These are phyloP conservation scores for Macrocentrus cingulum DNA, from an alignment of 1,140 invertebrate genomes.

Conservation along the genomic window DNA sequence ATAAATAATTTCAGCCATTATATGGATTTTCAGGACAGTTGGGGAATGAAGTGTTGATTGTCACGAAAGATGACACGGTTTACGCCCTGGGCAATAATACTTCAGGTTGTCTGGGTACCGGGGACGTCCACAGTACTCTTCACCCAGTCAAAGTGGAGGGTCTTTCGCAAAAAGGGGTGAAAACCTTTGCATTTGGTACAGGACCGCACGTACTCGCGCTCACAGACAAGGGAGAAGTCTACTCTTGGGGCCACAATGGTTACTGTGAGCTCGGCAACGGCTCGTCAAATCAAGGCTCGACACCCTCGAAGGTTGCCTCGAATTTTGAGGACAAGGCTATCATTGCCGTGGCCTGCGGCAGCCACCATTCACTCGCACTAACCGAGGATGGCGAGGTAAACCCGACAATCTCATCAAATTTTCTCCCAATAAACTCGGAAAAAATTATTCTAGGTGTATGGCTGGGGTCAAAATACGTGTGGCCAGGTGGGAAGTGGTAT, in stretches of 20 bases:
- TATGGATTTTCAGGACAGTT: slow-evolving; percentile 52
- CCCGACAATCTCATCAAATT: too few relatives aligned
- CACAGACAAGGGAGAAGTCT: slow-evolving; percentile 63
- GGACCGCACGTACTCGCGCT: slow-evolving; percentile 69
- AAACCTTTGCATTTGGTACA: slow-evolving; percentile 67
- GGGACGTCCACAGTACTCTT: slow-evolving; percentile 62
- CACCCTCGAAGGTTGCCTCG: slow-evolving; percentile 57
- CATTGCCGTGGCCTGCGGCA: slow-evolving; percentile 65
- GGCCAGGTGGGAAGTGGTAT: slow-evolving; percentile 68
- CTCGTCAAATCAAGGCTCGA: slow-evolving; percentile 61
- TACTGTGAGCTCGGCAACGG: slow-evolving; percentile 68
- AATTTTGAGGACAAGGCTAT: slow-evolving; percentile 59
- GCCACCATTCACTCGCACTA: slow-evolving; percentile 66
- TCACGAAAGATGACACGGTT: slow-evolving; percentile 66
- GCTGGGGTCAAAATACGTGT: slow-evolving; percentile 72
- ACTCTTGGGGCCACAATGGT: slow-evolving; percentile 71
- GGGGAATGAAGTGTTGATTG: slow-evolving; percentile 68
- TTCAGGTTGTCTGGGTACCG: slow-evolving; percentile 65
- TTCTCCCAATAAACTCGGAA: too few relatives aligned
- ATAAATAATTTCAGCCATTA: slow-evolving; percentile 11
- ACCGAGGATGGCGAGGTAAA: slow-evolving; percentile 66
- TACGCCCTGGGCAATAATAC: slow-evolving; percentile 66
- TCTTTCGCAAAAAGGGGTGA: slow-evolving; percentile 64
- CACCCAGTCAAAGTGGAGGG: slow-evolving; percentile 63
- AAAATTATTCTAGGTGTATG: slow-evolving; percentile 59